These are phyloP conservation scores for Stramonita haemastoma DNA, from an alignment of 2,888 invertebrate species.

Conservation along the genomic window DNA sequence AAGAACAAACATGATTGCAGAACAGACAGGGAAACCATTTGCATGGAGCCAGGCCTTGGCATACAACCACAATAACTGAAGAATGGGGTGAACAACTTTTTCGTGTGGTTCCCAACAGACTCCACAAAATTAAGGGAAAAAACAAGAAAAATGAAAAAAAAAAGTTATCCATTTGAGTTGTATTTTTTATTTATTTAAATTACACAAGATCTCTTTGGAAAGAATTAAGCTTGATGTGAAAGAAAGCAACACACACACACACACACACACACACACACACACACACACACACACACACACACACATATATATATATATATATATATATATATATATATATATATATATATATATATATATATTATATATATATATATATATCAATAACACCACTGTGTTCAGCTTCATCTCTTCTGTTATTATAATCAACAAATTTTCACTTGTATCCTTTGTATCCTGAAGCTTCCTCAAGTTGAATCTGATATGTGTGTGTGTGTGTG, in stretches of 20 bases:
- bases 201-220: background rate
- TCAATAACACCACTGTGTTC: too few species aligned
- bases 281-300: constrained; percentile 21
- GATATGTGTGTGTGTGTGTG: too few species aligned
- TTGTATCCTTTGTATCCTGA: too few species aligned
- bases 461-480: too few species aligned
- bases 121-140: background rate
- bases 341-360: background rate
- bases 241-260: background rate
- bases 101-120: too few species aligned
- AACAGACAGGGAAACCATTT: too few species aligned
- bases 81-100: too few species aligned
- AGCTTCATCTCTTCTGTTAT: too few species aligned
- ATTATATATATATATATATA: background rate
- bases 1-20: too few species aligned
- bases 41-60: too few species aligned
- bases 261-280: constrained; percentile 30
- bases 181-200: background rate
- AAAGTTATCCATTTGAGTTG: background rate
- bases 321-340: background rate
- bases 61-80: too few species aligned
- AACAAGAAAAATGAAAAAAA: background rate
- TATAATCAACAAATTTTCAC: too few species aligned
- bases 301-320: constrained; percentile 23
- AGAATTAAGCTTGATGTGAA: background rate